Evolutionary conservation across 2,888 invertebrate genomes (phyloP).

Genomic region (Troides oblongomaculatus): DNA sequence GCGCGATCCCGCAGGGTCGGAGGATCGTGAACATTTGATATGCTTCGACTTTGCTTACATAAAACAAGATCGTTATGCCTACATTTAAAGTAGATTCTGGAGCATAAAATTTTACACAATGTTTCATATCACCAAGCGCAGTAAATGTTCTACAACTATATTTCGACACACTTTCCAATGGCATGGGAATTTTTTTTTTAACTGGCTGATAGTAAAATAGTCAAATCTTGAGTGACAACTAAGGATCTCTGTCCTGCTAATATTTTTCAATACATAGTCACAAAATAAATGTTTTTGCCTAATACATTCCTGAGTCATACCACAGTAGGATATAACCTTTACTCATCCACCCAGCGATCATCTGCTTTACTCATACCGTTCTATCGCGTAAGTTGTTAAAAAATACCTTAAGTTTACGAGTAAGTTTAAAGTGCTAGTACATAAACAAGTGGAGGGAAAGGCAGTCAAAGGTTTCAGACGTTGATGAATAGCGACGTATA

Average conservation of each 20-base stretch:
- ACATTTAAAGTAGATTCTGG: background rate
- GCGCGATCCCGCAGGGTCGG: slow-evolving; percentile 4
- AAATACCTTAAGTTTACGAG: no score
- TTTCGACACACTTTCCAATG: background rate
- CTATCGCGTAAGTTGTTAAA: no score
- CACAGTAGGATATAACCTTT: no score
- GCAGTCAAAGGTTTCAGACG: slow-evolving; percentile 39
- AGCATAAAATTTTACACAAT: background rate
- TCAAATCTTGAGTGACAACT: background rate
- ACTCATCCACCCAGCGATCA: no score
- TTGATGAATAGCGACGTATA: slow-evolving; percentile 50
- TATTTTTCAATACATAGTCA: background rate
- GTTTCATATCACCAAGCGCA: background rate
- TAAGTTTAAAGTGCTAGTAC: background rate
- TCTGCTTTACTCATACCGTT: no score
- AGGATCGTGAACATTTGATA: slow-evolving; percentile 26
- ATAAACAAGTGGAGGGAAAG: slow-evolving; percentile 35
- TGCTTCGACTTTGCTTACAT: slow-evolving; percentile 21
- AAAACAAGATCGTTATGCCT: slow-evolving; percentile 18
- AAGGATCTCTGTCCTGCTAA: background rate
- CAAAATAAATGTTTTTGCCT: no score
- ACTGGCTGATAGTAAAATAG: background rate
- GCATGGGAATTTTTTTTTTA: background rate
- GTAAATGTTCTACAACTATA: background rate
- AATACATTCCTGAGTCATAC: no score